Percentiles rank a stretch among this genome's conserved stretches.
Conservation (phyloP, 30 jellyfish, hydroid and myxozoan genomes). For the Clytia hemisphaerica region DNA sequence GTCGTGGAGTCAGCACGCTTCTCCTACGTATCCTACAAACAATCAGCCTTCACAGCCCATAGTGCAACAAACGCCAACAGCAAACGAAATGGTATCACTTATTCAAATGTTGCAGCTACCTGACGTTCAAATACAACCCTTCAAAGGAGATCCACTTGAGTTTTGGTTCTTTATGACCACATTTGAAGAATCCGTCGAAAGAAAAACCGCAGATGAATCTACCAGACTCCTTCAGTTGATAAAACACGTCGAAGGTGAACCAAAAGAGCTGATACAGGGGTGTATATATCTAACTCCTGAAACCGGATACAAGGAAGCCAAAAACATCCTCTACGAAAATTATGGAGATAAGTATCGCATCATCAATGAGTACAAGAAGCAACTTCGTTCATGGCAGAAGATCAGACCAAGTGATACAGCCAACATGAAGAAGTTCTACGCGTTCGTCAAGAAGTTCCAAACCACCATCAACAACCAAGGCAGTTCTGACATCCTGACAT, state of each 20-base stretch:
- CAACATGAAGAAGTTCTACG: conserved; percentile 19
- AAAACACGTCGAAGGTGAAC: conserved; percentile 29
- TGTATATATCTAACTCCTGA: conserved; percentile 22
- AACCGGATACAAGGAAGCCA: conserved; percentile 29
- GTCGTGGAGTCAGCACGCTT: no score
- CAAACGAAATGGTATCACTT: no score
- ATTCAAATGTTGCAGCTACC: no score
- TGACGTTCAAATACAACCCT: conserved; percentile 22
- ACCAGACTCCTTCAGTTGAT: conserved; percentile 18
- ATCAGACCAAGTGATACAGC: conserved; percentile 20
- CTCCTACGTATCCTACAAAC: no score
- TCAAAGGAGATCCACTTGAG: conserved; percentile 37
- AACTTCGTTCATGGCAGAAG: conserved; percentile 22
- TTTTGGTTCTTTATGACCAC: conserved; percentile 20
- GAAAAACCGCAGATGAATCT: conserved; percentile 17
- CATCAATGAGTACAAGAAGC: conserved; percentile 28
- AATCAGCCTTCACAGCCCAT: no score
- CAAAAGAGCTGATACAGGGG: conserved; percentile 19
- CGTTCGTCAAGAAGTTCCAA: conserved; percentile 21
- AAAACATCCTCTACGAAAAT: conserved; percentile 25
- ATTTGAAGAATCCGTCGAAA: conserved; percentile 28
- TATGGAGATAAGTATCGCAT: conserved; percentile 26
- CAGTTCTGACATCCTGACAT: conserved; percentile 14
- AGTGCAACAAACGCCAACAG: no score
- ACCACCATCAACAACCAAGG: conserved; percentile 13